Evolutionary conservation across 2,888 invertebrate species (phyloP), one percentile per base, ranked within the genome.

Genomic region (Troglohyphantes excavatus): DNA sequence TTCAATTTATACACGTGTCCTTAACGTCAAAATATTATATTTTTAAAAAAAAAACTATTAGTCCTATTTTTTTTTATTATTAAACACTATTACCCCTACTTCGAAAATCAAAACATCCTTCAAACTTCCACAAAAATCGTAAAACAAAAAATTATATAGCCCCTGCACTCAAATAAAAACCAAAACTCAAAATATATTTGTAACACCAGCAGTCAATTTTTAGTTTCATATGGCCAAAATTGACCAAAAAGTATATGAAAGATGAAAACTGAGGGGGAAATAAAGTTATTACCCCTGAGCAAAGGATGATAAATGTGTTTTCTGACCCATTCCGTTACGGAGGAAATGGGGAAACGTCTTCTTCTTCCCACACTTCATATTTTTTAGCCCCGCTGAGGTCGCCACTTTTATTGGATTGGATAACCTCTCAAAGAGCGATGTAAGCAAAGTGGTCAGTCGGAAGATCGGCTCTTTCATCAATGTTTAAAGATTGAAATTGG

Each of bases 341-440:
- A 27, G 67, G 67, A 79, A 79, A 79, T 79, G 21, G 79, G 11
- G 46, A 26, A 46, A 43, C 67, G 27, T 79, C 43, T 79, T 46
- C 46, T 53, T 29, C 27, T n/a, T 79, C 27, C 79, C 26, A 43
- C 67, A 68, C 79, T 79, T 79, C 79, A 79, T 79, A 79, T 79
- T 79, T 79, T 67, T 43, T 63, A 26, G 29, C 53, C 46, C 26
- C 3, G 19, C 23, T 29, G 53, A 79, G 67, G 65, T 78, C 65
- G 78, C 65, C 79, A 67, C 67, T 79, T 79, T 79, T 79, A 79
- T 79, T 67, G 53, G 46, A 53, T 53, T 46, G 67, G 43, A 79
- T 79, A 23, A 19, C 78, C 46, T 68, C 53, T 46, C 29, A 68
- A 79, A 46, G 17, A 43, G 13, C 59, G n/a, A 68, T 67, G 46